These are phyloP conservation scores for Elgaria multicarinata DNA, from an alignment of 2,113 vertebrate genomes.

Conservation along the genomic window DNA sequence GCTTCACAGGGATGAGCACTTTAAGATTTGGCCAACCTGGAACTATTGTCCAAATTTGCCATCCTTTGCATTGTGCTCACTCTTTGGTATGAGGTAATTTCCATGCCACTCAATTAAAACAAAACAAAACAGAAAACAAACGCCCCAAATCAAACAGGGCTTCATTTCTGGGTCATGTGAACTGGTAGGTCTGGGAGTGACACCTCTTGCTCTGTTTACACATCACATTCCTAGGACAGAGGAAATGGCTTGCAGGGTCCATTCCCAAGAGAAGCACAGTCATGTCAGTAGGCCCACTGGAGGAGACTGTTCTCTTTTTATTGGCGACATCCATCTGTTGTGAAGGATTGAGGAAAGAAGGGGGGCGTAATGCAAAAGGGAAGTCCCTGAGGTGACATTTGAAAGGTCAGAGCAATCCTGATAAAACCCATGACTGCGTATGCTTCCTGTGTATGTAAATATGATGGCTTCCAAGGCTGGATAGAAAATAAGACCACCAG, in stretches of 20 bases:
- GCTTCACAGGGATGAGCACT: not conserved
- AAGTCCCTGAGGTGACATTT: slow-evolving; percentile 14
- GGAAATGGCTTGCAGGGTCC: slow-evolving; percentile 67
- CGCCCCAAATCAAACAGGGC: not conserved
- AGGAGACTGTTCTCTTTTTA: slow-evolving; percentile 13
- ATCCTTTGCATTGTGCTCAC: not conserved
- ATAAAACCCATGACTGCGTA: slow-evolving; percentile 24
- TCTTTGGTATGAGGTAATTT: not conserved
- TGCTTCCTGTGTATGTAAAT: not conserved
- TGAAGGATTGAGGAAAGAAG: slow-evolving; percentile 22
- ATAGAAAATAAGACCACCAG: not conserved
- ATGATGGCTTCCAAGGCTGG: not conserved
- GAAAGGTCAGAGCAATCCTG: slow-evolving; percentile 4
- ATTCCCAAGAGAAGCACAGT: slow-evolving; percentile 58
- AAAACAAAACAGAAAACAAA: not conserved
- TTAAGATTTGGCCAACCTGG: not conserved
- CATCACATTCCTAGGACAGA: slow-evolving; percentile 63
- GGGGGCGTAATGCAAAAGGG: slow-evolving; percentile 5
- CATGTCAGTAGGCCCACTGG: slow-evolving; percentile 41
- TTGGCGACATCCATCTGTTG: slow-evolving; percentile 7
- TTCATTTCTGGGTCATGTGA: slow-evolving; percentile 69
- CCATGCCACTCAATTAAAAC: not conserved
- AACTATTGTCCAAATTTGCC: not conserved
- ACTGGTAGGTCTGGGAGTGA: slow-evolving; percentile 34
- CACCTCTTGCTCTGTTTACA: slow-evolving; percentile 63